phyloP scores from a whole-genome alignment of 2,113 vertebrate genomes.

The Ammodytes dubius region DNA sequence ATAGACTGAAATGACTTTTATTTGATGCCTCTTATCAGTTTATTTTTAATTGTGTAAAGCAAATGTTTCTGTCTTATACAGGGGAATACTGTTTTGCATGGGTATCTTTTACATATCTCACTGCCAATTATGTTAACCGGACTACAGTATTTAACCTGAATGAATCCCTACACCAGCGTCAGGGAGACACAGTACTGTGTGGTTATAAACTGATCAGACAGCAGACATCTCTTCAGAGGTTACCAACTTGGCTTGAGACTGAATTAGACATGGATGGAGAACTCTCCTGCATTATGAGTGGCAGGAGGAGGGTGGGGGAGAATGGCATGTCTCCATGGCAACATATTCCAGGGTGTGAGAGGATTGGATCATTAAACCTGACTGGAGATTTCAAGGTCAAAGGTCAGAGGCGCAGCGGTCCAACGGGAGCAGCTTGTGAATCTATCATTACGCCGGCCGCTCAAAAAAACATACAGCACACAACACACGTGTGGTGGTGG shows the following conservation, averaged over 20 bases:
- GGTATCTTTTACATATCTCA: constrained; percentile 30
- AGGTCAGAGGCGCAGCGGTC: constrained; percentile 63
- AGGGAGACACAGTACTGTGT: constrained; percentile 47
- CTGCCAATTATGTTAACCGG: constrained; percentile 44
- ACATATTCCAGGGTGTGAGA: constrained; percentile 75
- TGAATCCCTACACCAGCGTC: constrained; percentile 50
- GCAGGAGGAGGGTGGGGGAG: neutral
- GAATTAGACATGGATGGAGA: constrained; percentile 75
- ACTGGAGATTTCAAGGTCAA: constrained; percentile 79
- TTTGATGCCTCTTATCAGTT: neutral
- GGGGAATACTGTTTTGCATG: constrained; percentile 8
- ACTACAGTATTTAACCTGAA: constrained; percentile 56
- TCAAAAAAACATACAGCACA: constrained; percentile 73
- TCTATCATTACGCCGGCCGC: constrained; percentile 54
- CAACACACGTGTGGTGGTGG: neutral
- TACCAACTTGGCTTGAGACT: constrained; percentile 71
- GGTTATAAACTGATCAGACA: constrained; percentile 58
- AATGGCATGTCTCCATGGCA: constrained; percentile 70
- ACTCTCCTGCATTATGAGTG: constrained; percentile 71
- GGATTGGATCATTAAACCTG: constrained; percentile 79
- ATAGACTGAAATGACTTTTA: neutral
- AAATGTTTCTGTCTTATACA: constrained; percentile 14
- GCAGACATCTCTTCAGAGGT: constrained; percentile 73
- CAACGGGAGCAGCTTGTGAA: constrained; percentile 65
- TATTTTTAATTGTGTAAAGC: constrained; percentile 6